Conservation (phyloP, 2,888 invertebrate genomes). For the Aphidius colemani region DNA sequence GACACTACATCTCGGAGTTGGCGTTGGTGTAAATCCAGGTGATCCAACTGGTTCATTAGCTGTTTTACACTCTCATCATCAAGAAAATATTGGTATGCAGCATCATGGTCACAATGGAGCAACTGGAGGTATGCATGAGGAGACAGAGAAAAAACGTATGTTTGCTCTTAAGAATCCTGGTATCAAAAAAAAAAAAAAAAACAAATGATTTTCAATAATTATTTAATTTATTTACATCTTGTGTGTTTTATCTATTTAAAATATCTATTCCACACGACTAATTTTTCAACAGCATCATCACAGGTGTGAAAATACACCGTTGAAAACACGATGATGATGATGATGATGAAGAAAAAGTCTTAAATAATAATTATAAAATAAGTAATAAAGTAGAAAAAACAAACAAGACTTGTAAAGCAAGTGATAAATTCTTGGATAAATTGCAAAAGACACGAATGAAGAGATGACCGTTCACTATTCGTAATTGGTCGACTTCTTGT, state of each 20-base stretch:
- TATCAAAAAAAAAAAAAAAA: not conserved
- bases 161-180: constrained; percentile 54
- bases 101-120: constrained; percentile 52
- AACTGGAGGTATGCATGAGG: constrained; percentile 58
- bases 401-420: not conserved
- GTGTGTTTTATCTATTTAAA: not conserved
- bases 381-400: not conserved
- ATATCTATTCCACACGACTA: no score
- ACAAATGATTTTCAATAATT: no score
- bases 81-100: constrained; percentile 53
- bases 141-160: constrained; percentile 58
- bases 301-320: constrained; percentile 1
- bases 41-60: constrained; percentile 52
- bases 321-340: not conserved
- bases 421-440: constrained; percentile 20
- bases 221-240: no score
- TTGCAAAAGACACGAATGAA: constrained; percentile 25
- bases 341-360: not conserved
- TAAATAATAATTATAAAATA: constrained; percentile 5
- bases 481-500: constrained; percentile 55
- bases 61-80: constrained; percentile 55
- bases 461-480: constrained; percentile 41
- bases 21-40: constrained; percentile 49
- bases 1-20: constrained; percentile 53
- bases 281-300: not conserved